Evolutionary conservation across 2,113 vertebrate genomes (phyloP).

Genomic region (Xiphorhynchus elegans): DNA sequence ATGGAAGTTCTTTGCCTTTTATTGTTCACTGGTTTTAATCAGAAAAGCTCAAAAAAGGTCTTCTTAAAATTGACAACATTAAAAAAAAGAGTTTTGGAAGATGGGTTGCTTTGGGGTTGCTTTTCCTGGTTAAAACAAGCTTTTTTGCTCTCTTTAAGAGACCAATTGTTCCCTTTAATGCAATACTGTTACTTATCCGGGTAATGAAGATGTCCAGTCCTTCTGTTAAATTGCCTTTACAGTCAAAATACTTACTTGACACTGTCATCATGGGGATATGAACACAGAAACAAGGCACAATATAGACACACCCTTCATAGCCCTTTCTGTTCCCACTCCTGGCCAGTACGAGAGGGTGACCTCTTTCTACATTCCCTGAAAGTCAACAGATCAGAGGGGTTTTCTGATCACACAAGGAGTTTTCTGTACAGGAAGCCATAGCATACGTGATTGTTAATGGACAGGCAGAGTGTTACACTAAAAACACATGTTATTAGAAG

Average conservation of each 20-base stretch:
- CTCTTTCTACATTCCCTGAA: neutral
- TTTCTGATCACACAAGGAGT: neutral
- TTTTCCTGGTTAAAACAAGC: neutral
- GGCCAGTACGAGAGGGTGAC: accelerated
- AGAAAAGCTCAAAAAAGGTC: neutral
- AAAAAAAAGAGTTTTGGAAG: neutral
- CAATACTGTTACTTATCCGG: neutral
- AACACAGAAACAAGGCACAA: neutral
- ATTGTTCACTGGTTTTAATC: neutral
- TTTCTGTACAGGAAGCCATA: neutral
- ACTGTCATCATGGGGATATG: neutral
- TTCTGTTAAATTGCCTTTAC: neutral
- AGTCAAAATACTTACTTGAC: neutral
- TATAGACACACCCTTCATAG: neutral
- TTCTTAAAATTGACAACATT: neutral
- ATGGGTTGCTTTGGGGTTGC: neutral
- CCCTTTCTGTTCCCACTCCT: neutral
- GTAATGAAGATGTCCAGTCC: neutral
- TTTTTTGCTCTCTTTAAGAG: neutral
- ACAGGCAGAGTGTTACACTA: neutral
- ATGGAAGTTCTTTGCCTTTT: neutral
- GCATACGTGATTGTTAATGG: neutral
- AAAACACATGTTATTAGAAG: neutral
- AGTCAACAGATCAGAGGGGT: neutral
- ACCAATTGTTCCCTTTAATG: neutral